A percentile compares a stretch with the other conserved stretches of the same genome.
These are phyloP conservation scores for Pachycephus smyrnensis DNA, from an alignment of 2,888 invertebrate genomes.

Conservation along the genomic window DNA sequence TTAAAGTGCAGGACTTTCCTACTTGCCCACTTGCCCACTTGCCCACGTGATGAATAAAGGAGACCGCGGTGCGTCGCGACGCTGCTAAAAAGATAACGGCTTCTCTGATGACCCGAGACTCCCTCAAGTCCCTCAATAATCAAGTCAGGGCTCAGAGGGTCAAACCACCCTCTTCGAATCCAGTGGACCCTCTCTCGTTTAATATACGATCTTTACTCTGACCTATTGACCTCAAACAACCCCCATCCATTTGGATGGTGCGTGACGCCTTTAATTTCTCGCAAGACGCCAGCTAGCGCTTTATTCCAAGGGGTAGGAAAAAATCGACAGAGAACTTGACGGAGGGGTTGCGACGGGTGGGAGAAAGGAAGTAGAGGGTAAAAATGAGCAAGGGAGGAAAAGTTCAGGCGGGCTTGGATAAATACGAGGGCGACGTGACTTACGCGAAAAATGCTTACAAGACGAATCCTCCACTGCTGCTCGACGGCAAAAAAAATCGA, in stretches of 20 bases:
- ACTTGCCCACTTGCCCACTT: too few species aligned
- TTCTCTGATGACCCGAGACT: not conserved
- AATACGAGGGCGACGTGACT: not conserved
- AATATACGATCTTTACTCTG: not conserved
- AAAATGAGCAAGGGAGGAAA: not conserved
- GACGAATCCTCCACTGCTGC: not conserved
- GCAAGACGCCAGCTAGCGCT: not conserved
- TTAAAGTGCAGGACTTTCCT: not conserved
- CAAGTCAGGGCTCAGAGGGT: not conserved
- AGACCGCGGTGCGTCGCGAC: not conserved
- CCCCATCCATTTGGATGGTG: not conserved
- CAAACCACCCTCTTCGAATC: not conserved
- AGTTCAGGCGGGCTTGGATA: not conserved
- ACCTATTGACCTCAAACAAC: not conserved
- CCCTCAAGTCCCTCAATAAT: not conserved
- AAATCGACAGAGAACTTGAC: not conserved
- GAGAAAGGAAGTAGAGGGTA: not conserved
- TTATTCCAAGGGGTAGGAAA: not conserved
- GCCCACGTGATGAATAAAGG: not conserved
- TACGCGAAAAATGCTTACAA: not conserved
- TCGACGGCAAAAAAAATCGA: not conserved
- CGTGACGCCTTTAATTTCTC: not conserved
- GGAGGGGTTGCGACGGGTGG: not conserved
- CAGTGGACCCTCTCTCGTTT: not conserved
- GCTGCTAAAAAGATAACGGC: not conserved